These are phyloP conservation scores for Boulengeromyrus knoepffleri DNA, from an alignment of 2,113 vertebrate genomes.

Conservation along the genomic window DNA sequence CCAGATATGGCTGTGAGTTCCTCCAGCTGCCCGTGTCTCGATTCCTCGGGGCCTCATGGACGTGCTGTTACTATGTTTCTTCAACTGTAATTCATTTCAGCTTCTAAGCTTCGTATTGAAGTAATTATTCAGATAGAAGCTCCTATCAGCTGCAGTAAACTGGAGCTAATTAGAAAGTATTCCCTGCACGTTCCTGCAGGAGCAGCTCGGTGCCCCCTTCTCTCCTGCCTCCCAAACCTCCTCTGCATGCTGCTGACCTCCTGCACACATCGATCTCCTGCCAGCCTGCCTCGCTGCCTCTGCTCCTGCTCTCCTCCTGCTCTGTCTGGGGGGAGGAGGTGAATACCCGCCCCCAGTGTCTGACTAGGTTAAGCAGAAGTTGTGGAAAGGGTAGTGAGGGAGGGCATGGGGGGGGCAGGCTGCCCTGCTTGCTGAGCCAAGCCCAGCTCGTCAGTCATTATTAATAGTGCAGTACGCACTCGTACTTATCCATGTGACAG, in stretches of 20 bases:
- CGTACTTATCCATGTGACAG: neutral
- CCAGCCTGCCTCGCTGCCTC: neutral
- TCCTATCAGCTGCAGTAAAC: neutral
- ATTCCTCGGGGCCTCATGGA: neutral
- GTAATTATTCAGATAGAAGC: neutral
- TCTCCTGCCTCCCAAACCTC: neutral
- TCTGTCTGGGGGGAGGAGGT: neutral
- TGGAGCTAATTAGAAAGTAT: neutral
- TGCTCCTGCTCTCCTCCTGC: neutral
- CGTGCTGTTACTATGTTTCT: neutral
- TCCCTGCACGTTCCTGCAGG: neutral
- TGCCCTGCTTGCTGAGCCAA: neutral
- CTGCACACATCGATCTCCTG: constrained; percentile 1
- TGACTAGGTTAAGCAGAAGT: neutral
- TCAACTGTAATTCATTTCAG: neutral
- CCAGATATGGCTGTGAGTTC: neutral
- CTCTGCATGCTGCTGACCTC: neutral
- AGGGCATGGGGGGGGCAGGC: neutral
- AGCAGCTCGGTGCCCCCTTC: neutral
- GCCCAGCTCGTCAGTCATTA: neutral
- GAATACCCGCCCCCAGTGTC: neutral
- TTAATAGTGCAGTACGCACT: neutral
- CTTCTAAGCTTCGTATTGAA: neutral
- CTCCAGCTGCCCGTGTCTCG: neutral
- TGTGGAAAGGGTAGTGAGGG: neutral